phyloP scores from a whole-genome alignment of 2,113 vertebrate species.

The Megaceryle maxima region DNA sequence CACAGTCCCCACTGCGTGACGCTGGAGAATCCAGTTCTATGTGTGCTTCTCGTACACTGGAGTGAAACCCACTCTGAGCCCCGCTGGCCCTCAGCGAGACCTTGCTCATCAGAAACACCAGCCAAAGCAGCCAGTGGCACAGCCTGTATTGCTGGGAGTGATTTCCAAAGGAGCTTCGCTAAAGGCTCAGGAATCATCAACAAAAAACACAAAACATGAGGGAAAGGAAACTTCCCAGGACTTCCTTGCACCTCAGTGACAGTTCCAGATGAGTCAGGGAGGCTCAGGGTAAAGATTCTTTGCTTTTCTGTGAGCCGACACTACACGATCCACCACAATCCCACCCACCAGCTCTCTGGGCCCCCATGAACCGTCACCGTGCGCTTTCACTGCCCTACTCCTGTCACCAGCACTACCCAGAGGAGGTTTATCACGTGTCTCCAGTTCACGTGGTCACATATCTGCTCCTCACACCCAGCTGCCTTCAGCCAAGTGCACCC shows the following conservation, averaged over 20 bases:
- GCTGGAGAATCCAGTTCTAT: not conserved
- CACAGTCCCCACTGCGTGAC: accelerated
- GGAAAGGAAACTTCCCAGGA: not conserved
- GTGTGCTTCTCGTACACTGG: not conserved
- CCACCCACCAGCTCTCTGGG: not conserved
- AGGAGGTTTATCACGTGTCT: not conserved
- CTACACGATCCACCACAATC: not conserved
- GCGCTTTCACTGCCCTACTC: not conserved
- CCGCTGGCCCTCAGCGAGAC: not conserved
- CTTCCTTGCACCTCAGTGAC: not conserved
- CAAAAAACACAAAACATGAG: not conserved
- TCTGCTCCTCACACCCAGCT: not conserved
- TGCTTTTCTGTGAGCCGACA: not conserved
- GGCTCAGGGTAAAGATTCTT: not conserved
- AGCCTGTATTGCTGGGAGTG: not conserved
- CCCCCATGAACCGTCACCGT: not conserved
- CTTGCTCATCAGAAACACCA: not conserved
- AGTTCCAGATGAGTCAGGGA: not conserved
- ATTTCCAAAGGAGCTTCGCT: not conserved
- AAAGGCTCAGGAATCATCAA: not conserved
- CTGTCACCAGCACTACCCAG: not conserved
- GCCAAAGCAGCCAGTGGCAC: not conserved
- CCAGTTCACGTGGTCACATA: not conserved
- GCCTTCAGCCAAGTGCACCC: not conserved
- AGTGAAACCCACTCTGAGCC: not conserved